Conservation (phyloP, 2,888 invertebrate genomes). For the Agrochola circellaris region DNA sequence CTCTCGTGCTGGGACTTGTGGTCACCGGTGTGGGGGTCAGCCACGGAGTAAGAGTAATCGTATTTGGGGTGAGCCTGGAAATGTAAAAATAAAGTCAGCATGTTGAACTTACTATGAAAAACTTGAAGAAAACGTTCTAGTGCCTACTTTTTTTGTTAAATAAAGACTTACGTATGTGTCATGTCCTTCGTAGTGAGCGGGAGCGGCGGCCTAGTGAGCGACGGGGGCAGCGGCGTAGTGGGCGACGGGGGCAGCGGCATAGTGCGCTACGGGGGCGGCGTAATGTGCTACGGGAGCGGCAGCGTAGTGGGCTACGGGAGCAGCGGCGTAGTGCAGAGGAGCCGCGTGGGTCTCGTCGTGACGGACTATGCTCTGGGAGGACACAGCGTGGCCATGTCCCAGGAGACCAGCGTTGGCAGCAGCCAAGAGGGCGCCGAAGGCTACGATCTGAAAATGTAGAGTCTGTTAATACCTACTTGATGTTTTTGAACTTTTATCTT, state of each 20-base stretch:
- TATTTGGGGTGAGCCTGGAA: constrained; percentile 87
- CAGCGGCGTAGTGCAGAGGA: constrained; percentile 63
- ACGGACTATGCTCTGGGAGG: constrained; percentile 78
- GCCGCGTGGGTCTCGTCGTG: constrained; percentile 68
- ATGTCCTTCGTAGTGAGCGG: constrained; percentile 66
- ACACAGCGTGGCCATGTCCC: constrained; percentile 78
- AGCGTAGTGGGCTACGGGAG: constrained; percentile 59
- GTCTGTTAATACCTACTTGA: background rate
- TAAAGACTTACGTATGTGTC: constrained; percentile 68
- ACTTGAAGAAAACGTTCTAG: background rate
- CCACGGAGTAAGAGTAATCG: constrained; percentile 89
- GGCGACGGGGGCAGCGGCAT: constrained; percentile 63
- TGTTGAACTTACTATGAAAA: background rate
- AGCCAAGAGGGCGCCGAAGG: constrained; percentile 71
- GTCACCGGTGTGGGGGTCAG: constrained; percentile 92
- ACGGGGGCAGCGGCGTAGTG: constrained; percentile 68
- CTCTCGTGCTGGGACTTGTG: constrained; percentile 89
- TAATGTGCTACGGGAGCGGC: constrained; percentile 56
- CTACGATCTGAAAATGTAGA: constrained; percentile 47
- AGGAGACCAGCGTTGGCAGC: constrained; percentile 67
- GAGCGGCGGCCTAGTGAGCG: constrained; percentile 64
- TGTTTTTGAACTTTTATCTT: background rate
- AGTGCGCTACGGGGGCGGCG: constrained; percentile 64
- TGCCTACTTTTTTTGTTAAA: background rate
- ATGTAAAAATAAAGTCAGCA: background rate